Evolutionary conservation across 2,888 invertebrate genomes (phyloP).

Genomic region (Penaeus monodon): DNA sequence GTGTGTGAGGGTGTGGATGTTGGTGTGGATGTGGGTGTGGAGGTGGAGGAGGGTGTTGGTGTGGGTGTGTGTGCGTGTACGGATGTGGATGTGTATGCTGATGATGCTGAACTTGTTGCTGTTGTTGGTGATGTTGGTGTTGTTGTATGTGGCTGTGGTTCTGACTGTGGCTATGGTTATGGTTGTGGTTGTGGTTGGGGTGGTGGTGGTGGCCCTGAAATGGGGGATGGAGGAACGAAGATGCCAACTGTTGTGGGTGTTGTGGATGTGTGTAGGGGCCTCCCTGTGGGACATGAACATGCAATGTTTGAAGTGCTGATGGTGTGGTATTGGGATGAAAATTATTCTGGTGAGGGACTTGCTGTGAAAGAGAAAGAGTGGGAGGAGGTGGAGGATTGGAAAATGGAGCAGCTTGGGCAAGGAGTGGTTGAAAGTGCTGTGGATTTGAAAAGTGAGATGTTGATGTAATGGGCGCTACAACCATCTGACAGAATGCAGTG

Average conservation of each 20-base stretch:
- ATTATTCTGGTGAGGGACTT: slow-evolving; percentile 14
- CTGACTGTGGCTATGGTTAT: neutral
- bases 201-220: neutral
- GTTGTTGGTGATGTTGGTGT: slow-evolving; percentile 4
- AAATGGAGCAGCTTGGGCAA: neutral
- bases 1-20: neutral
- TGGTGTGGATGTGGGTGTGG: neutral
- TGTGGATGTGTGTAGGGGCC: neutral
- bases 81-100: slow-evolving; percentile 5
- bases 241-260: slow-evolving; percentile 17
- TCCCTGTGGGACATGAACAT: slow-evolving; percentile 19
- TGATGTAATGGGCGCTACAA: slow-evolving; percentile 1
- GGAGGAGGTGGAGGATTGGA: slow-evolving; percentile 1
- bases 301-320: slow-evolving; percentile 5
- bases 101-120: neutral
- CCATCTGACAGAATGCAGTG: slow-evolving; percentile 14
- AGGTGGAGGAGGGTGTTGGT: slow-evolving; percentile 5
- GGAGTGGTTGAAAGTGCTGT: neutral
- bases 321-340: neutral
- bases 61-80: neutral
- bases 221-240: neutral
- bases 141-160: neutral
- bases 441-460: neutral
- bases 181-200: slow-evolving; percentile 1
- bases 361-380: neutral